Evolutionary conservation across 1,140 invertebrate species (phyloP).

Genomic region (Musca domestica): DNA sequence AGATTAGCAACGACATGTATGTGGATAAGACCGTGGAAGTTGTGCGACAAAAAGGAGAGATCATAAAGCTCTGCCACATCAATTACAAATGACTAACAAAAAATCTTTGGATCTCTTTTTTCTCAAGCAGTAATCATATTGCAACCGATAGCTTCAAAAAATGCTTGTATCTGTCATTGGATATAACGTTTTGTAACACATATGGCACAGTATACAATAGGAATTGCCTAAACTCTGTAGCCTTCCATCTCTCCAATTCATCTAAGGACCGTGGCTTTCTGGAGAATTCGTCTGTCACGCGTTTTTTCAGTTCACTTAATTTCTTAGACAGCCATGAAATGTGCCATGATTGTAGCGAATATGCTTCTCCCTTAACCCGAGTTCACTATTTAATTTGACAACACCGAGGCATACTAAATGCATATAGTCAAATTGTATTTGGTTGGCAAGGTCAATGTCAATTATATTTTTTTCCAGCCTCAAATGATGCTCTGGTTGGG

Average conservation of each 20-base stretch:
- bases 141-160: background rate
- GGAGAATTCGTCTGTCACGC: too few species aligned
- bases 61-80: too few species aligned
- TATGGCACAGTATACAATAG: conserved; percentile 6
- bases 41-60: conserved; percentile 11
- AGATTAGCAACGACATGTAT: conserved; percentile 26
- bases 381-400: too few species aligned
- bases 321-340: too few species aligned
- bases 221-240: conserved; percentile 14
- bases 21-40: conserved; percentile 29
- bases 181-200: background rate
- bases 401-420: too few species aligned
- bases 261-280: too few species aligned
- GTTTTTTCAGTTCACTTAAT: too few species aligned
- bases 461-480: background rate
- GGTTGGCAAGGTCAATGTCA: too few species aligned
- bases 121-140: background rate
- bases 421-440: too few species aligned
- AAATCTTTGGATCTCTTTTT: background rate
- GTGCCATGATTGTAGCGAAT: too few species aligned
- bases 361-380: too few species aligned
- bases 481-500: background rate
- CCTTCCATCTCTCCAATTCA: conserved; percentile 22
- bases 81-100: background rate
- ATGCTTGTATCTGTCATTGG: background rate